These are phyloP conservation scores for Furnarius figulus DNA, from an alignment of 2,113 vertebrate genomes.

Conservation along the genomic window DNA sequence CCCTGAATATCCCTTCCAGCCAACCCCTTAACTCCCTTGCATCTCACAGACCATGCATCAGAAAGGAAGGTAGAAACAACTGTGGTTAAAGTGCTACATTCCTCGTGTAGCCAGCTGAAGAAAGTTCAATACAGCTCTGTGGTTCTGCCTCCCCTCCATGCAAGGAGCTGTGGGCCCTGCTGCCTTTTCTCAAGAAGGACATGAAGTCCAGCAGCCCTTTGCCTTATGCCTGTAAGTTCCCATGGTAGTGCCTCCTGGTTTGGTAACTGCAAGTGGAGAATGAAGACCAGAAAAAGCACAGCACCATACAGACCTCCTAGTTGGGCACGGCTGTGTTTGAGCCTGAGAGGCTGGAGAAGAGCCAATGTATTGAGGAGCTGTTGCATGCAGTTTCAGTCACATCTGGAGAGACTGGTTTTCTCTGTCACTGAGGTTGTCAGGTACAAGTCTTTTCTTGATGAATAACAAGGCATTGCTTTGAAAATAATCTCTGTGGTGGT, in stretches of 20 bases:
- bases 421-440: background rate
- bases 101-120: background rate
- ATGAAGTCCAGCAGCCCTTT: background rate
- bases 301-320: background rate
- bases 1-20: background rate
- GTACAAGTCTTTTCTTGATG: slow-evolving; percentile 11
- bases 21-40: background rate
- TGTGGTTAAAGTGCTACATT: background rate
- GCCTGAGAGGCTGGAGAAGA: background rate
- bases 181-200: background rate
- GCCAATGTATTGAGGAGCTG: background rate
- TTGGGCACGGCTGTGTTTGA: background rate
- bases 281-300: background rate
- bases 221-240: background rate
- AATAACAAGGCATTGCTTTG: slow-evolving; percentile 1
- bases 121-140: background rate
- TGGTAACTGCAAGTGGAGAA: background rate
- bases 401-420: background rate
- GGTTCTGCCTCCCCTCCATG: background rate
- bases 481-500: background rate
- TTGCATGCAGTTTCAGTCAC: background rate
- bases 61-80: background rate
- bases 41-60: background rate
- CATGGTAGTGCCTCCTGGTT: background rate
- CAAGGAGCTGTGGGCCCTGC: background rate